Base-by-base conservation (phyloP, 2,797 vertebrate species). In the Chelonia mydas region DNA sequence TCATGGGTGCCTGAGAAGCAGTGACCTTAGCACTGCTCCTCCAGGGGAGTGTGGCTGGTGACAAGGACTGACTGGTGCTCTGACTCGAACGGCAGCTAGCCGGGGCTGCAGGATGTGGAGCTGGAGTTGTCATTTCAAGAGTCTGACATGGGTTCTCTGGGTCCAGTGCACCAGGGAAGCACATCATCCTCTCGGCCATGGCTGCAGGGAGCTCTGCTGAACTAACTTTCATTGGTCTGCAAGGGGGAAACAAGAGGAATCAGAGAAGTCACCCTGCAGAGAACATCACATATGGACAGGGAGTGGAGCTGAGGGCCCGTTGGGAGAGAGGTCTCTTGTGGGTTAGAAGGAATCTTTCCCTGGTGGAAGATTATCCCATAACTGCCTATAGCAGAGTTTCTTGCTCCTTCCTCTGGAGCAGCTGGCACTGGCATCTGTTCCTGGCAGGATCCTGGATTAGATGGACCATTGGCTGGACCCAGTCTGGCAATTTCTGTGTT, bases 131-230 rank as follows among this genome's bases (percentile, higher is more conserved):
- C 21, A 91, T 92, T 81, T 83, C 90, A 61, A 87, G 89, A 88
- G 88, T 77, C 12, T 93, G 96, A 78, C 95, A 96, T 23, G 90
- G 90, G 79, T 97, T 97, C 79, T 94, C 88, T 25, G 87, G 61
- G 61, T 97, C 95, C 7, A 25, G 7, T 3, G 33, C 81, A 85
- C 54, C 11, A 57, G 54, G 13, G 16, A n/a, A 91, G 89, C 49
- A 37, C 80, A 45, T 74, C 77, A 37, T 77, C 77, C 51, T 92
- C 76, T 55, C 53, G 55, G 37, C 28, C 13, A 76, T 78, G 3
- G 2, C 84, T 90, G 90, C 93, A 90, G 87, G 51, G 76, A 8
- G 27, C n/a, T 91, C 93, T 86, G 68, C 1, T n/a, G 25, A 86
- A 88, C 3, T 81, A 80, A 93, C 57, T 33, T 78, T 96, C 1